Conservation (phyloP, 1,140 invertebrate species). For the Heliconius melpomene region DNA sequence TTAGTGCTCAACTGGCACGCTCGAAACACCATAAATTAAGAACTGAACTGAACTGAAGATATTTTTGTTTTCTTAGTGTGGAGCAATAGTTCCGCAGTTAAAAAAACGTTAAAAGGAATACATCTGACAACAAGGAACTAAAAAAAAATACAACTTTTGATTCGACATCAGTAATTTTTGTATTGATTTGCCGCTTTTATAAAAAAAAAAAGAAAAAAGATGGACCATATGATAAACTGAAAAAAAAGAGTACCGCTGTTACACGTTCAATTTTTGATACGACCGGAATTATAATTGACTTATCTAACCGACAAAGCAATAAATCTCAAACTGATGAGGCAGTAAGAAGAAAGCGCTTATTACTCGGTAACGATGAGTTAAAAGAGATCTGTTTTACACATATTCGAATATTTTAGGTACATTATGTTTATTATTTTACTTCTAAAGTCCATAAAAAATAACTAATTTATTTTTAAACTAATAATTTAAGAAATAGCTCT, state of each 20-base stretch:
- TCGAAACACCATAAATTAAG: no score
- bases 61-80: no score
- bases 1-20: no score
- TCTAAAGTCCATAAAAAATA: no score
- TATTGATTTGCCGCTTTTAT: no score
- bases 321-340: slow-evolving; percentile 21
- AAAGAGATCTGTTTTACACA: background rate
- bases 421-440: background rate
- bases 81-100: no score
- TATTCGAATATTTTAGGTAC: background rate
- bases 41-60: no score
- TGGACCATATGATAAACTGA: background rate
- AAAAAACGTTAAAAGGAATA: no score
- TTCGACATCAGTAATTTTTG: no score
- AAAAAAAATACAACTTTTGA: no score
- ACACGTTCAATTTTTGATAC: background rate
- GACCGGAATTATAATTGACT: slow-evolving; percentile 27
- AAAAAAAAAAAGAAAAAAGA: background rate
- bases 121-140: no score
- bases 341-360: background rate
- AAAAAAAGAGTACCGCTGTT: background rate
- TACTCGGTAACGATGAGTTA: background rate
- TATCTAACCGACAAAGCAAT: slow-evolving; percentile 23
- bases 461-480: no score
- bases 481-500: background rate